Evolutionary conservation across 2,888 invertebrate genomes (phyloP), one percentile per base, ranked within the genome.

Genomic region (Lymantria monacha): DNA sequence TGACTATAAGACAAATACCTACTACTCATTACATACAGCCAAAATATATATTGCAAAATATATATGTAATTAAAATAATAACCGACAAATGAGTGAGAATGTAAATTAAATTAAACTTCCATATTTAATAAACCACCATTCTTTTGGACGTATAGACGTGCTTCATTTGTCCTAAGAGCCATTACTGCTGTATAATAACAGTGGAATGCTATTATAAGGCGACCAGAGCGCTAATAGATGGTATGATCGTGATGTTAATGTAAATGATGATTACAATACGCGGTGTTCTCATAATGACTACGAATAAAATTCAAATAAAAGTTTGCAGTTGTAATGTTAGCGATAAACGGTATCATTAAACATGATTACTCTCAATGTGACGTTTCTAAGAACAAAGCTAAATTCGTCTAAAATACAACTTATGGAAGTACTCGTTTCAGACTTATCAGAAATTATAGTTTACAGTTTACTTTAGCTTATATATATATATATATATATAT

Each of bases 331-430:
- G 76, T 79, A 82, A 83, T 76, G 75, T 71, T 62, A 52, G 63
- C 78, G 75, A 81, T 85, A 81, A 86, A 81, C 84, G 83, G 60
- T 69, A 48, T 69, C 80, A 81, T 86, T 83, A 84, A 80, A 79
- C 76, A 81, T 84, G 81, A 85, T 85, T 79, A 85, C 81, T 64
- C 13, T 43, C 36, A 53, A 63, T 62, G 63, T 61, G 63, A 66
- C 63, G 65, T 69, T 70, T 66, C 67, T 61, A 66, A 73, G 76
- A 76, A 74, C 70, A 9, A 70, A 66, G 62, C 66, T 53, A 62
- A 70, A 65, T 63, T 64, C 63, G 57, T 64, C 65, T 66, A 60
- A 64, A 57, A 56, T 64, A 63, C 66, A 75, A 74, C 73, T 78
- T 77, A 69, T 72, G 76, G 74, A 83, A 83, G 77, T 84, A 84